phyloP scores from a whole-genome alignment of 2,888 invertebrate genomes.

The Drosophila rubida region DNA sequence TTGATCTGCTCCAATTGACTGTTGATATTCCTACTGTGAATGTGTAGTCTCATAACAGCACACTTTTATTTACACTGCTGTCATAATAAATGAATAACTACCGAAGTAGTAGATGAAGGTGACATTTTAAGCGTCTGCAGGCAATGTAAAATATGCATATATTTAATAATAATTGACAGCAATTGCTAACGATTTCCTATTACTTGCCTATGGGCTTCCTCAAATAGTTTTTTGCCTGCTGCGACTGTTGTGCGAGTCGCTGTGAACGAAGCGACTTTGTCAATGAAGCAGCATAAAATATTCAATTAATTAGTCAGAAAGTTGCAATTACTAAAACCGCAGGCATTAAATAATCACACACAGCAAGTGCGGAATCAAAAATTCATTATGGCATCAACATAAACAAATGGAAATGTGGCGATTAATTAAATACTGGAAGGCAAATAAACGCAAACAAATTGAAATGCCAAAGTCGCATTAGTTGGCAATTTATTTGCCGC shows the following conservation, averaged over 20 bases:
- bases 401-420: slow-evolving; percentile 26
- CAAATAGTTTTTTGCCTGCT: not conserved
- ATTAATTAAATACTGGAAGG: slow-evolving; percentile 27
- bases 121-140: too few species aligned
- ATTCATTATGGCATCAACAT: slow-evolving; percentile 19
- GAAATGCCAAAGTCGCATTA: slow-evolving; percentile 31
- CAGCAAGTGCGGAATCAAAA: slow-evolving; percentile 7
- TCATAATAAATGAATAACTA: too few species aligned
- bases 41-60: too few species aligned
- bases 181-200: too few species aligned
- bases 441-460: slow-evolving; percentile 20
- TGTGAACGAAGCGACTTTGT: slow-evolving; percentile 1
- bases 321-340: slow-evolving; percentile 43
- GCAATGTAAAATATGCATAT: too few species aligned
- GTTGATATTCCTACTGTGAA: too few species aligned
- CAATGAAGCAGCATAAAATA: slow-evolving; percentile 21
- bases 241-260: not conserved
- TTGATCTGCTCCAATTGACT: too few species aligned
- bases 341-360: slow-evolving; percentile 21
- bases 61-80: too few species aligned
- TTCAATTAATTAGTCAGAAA: slow-evolving; percentile 37
- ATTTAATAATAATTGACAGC: too few species aligned
- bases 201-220: not conserved
- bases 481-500: slow-evolving; percentile 21
- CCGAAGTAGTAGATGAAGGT: too few species aligned